Evolutionary conservation across 2,113 vertebrate genomes (phyloP).

Genomic region (Progne subis): DNA sequence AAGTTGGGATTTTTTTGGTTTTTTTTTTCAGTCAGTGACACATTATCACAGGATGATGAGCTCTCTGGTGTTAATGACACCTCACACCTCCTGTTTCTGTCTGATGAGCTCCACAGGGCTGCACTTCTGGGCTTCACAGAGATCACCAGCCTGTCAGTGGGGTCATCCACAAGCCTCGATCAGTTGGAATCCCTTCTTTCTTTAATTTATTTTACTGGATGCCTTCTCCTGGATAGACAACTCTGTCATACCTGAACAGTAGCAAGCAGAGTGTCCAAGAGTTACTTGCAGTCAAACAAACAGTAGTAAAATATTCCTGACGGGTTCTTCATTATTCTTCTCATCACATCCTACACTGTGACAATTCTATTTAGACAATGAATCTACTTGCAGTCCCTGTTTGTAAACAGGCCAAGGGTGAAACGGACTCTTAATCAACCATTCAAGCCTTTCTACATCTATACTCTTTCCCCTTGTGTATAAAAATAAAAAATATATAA

Average conservation of each 20-base stretch:
- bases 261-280: not conserved
- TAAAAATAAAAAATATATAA: not conserved
- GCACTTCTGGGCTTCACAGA: not conserved
- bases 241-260: not conserved
- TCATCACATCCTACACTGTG: not conserved
- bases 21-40: not conserved
- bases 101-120: not conserved
- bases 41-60: not conserved
- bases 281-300: not conserved
- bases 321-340: not conserved
- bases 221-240: not conserved
- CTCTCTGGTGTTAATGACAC: not conserved
- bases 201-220: not conserved
- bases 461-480: not conserved
- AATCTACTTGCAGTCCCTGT: not conserved
- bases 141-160: too few species aligned
- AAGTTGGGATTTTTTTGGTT: too few species aligned
- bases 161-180: fast-evolving
- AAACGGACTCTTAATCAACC: not conserved
- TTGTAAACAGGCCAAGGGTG: not conserved
- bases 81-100: not conserved
- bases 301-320: not conserved
- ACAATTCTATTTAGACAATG: not conserved
- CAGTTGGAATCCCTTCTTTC: not conserved
- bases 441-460: not conserved